Conservation (phyloP, 2,113 vertebrate species). For the Taxidea taxus region DNA sequence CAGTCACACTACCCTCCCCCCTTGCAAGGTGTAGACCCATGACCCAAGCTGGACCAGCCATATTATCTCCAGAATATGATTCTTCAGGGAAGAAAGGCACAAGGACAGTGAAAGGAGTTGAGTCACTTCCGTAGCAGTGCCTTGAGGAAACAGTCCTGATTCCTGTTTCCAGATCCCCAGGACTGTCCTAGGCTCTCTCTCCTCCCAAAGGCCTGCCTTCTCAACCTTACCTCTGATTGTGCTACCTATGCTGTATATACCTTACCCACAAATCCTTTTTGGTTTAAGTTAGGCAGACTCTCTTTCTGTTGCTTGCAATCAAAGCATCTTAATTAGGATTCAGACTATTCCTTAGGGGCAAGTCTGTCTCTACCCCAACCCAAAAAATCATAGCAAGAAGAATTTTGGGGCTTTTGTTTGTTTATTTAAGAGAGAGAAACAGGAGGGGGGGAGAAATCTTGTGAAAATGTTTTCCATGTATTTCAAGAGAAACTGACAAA, state of each 20-base stretch:
- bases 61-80: background rate
- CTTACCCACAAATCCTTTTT: background rate
- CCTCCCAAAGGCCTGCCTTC: background rate
- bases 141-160: background rate
- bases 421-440: background rate
- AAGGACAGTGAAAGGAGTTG: background rate
- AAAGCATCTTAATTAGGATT: background rate
- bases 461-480: background rate
- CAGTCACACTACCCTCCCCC: background rate
- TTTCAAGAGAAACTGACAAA: background rate
- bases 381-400: conserved; percentile 8
- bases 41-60: background rate
- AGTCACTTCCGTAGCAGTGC: background rate
- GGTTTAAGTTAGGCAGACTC: background rate
- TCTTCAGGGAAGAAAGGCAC: background rate
- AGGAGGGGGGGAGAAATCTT: background rate
- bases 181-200: background rate
- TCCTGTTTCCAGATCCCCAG: background rate
- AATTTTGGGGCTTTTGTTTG: background rate
- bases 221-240: background rate
- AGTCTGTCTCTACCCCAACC: background rate
- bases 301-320: background rate
- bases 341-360: background rate
- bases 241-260: background rate
- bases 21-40: background rate